These are phyloP conservation scores for Drosophila tripunctata DNA, from an alignment of 2,888 invertebrate species.

Conservation along the genomic window DNA sequence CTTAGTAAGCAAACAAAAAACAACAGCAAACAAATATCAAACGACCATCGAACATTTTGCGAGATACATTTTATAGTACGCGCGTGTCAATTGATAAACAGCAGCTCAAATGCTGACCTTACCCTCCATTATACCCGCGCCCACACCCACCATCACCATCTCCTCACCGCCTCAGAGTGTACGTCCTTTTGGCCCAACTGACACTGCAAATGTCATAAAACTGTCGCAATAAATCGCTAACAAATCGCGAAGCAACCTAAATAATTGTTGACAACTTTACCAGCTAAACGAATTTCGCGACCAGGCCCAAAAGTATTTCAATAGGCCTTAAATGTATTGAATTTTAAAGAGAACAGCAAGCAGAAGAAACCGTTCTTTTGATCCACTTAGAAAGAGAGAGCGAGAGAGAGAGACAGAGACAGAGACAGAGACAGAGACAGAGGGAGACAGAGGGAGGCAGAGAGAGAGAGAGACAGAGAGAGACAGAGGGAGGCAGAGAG, in stretches of 20 bases:
- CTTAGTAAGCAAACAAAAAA: background rate
- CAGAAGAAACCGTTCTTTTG: background rate
- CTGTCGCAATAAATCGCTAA: slow-evolving; percentile 55
- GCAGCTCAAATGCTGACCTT: slow-evolving; percentile 35
- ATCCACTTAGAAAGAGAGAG: slow-evolving; percentile 7
- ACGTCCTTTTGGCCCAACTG: background rate
- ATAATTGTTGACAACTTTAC: slow-evolving; percentile 40
- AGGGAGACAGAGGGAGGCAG: background rate
- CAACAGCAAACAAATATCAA: slow-evolving; percentile 5
- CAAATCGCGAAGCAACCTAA: slow-evolving; percentile 58
- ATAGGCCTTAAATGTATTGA: background rate
- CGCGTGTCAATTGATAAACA: slow-evolving; percentile 72
- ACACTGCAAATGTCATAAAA: slow-evolving; percentile 50
- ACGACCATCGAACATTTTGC: slow-evolving; percentile 21
- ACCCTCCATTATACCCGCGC: background rate
- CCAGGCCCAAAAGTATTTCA: background rate
- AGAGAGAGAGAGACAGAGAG: background rate
- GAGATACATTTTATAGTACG: slow-evolving; percentile 61
- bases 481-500: no score
- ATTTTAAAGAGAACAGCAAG: background rate
- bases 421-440: background rate
- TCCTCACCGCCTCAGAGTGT: background rate
- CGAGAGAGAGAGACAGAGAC: no score
- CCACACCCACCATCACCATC: no score
- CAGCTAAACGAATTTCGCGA: background rate